Evolutionary conservation across 2,797 vertebrate genomes (phyloP).

Genomic region (Galagoides demidoff): DNA sequence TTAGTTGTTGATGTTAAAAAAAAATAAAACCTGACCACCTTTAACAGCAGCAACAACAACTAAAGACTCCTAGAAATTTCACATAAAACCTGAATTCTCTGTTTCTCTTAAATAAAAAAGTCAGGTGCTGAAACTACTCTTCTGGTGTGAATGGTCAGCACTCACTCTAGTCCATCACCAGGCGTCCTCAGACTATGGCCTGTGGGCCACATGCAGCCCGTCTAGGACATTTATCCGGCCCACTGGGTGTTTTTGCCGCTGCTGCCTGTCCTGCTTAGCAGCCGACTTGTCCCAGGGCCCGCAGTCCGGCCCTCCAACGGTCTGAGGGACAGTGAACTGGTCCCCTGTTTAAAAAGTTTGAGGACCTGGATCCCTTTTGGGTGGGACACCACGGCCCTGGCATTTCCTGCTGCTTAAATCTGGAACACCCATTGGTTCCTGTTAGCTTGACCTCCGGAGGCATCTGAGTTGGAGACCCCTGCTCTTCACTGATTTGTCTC

Average conservation of each 20-base stretch:
- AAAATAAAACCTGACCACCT: neutral
- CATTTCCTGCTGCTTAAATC: neutral
- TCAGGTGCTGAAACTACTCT: neutral
- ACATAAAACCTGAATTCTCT: neutral
- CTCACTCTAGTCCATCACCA: neutral
- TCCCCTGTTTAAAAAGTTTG: no score
- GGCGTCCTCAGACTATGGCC: no score
- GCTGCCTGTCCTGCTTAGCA: no score
- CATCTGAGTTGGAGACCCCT: neutral
- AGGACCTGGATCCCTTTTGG: no score
- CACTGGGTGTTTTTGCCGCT: no score
- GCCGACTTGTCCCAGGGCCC: no score
- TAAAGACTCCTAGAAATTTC: neutral
- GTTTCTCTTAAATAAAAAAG: neutral
- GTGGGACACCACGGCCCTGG: accelerated
- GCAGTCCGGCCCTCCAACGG: no score
- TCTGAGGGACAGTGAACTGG: no score
- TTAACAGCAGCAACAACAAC: neutral
- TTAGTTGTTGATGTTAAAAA: neutral
- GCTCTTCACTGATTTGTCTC: neutral
- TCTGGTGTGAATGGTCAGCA: neutral
- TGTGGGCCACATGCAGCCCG: no score
- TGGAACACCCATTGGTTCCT: neutral
- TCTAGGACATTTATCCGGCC: no score
- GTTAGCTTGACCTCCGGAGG: neutral